Percentiles rank a stretch among this genome's conserved stretches.
Evolutionary conservation across 2,797 vertebrate species (phyloP).

Genomic region (Coregonus sp.): DNA sequence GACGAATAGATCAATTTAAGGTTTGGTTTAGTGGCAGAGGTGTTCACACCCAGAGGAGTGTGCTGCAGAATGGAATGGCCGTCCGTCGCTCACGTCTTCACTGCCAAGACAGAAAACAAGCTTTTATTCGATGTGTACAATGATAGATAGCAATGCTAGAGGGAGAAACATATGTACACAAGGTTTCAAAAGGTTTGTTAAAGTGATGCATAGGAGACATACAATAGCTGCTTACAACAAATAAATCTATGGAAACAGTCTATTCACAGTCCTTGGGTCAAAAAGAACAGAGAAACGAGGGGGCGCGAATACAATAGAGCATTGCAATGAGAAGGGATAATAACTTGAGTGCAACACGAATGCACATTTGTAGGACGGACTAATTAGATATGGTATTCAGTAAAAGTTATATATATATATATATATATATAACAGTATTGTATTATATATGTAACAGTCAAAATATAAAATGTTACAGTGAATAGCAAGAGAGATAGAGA

Average conservation of each 20-base stretch:
- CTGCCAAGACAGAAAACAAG: neutral
- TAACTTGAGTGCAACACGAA: too few species aligned
- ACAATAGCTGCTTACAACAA: too few species aligned
- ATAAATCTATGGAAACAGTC: too few species aligned
- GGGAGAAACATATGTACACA: constrained; percentile 1
- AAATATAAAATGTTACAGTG: too few species aligned
- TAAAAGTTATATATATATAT: too few species aligned
- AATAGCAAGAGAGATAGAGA: constrained; percentile 25
- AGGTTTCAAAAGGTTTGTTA: too few species aligned
- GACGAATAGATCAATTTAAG: neutral
- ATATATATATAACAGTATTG: too few species aligned
- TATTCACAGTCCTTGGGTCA: too few species aligned
- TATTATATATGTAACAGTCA: too few species aligned
- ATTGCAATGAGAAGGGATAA: neutral
- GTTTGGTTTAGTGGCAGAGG: neutral
- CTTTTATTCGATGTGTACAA: neutral
- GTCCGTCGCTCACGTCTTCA: neutral
- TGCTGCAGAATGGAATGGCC: neutral
- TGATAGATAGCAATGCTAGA: neutral
- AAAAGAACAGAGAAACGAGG: neutral
- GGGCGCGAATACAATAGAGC: neutral
- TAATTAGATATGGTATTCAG: too few species aligned
- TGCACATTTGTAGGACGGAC: too few species aligned
- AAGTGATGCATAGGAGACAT: too few species aligned
- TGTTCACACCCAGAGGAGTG: neutral